These are phyloP conservation scores for Thamnophis elegans DNA, from an alignment of 2,797 vertebrate genomes.

Conservation along the genomic window DNA sequence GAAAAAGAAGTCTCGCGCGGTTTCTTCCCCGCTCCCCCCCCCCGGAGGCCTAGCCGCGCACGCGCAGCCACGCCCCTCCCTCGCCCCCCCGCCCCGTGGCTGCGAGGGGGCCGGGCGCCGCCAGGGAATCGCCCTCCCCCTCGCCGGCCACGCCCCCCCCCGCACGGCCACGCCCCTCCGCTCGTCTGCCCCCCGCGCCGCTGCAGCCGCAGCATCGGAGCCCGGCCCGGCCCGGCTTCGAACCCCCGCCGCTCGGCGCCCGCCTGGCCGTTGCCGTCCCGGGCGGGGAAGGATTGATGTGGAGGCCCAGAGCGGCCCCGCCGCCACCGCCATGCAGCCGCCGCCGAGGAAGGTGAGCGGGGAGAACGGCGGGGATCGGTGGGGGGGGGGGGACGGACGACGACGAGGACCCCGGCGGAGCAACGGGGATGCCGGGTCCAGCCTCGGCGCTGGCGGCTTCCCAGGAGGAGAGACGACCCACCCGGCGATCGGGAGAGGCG, in stretches of 20 bases:
- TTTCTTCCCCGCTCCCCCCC: too few relatives aligned
- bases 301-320: conserved; percentile 74
- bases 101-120: neutral
- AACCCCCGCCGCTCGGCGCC: conserved; percentile 30
- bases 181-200: neutral
- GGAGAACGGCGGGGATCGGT: conserved; percentile 69
- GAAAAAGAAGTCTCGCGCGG: neutral
- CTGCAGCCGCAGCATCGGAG: neutral
- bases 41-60: neutral
- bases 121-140: neutral
- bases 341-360: conserved; percentile 94
- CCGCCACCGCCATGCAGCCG: conserved; percentile 88
- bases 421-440: neutral
- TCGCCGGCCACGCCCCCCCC: neutral
- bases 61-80: neutral
- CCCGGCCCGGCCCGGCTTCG: neutral
- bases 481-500: neutral
- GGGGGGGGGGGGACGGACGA: neutral
- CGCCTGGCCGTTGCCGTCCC: conserved; percentile 60
- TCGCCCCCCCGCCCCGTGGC: neutral
- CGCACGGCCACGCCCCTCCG: neutral
- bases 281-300: conserved; percentile 74
- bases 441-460: neutral
- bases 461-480: neutral
- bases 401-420: neutral